Evolutionary conservation across 2,888 invertebrate genomes (phyloP).

Genomic region (Clistopyga incitator): DNA sequence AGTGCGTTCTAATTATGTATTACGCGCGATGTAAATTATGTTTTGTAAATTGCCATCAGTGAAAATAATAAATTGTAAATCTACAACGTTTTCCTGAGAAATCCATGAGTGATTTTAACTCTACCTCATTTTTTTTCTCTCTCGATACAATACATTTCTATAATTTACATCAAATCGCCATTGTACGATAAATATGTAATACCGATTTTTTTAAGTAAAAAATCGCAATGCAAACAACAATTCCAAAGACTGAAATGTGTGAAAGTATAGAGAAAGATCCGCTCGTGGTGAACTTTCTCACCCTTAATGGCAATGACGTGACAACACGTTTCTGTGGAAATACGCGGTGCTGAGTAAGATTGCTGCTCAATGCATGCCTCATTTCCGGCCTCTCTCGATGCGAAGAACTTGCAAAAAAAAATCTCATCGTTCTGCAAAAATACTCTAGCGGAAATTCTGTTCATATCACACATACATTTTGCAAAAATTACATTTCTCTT

Average conservation of each 20-base stretch:
- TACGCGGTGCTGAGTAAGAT: background rate
- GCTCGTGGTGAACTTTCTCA: background rate
- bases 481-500: background rate
- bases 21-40: background rate
- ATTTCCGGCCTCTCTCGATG: background rate
- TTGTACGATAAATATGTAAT: background rate
- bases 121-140: background rate
- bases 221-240: background rate
- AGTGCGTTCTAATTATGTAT: background rate
- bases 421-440: background rate
- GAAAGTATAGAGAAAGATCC: background rate
- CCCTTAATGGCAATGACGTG: background rate
- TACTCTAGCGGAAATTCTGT: background rate
- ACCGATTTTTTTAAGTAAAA: background rate
- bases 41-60: slow-evolving; percentile 1
- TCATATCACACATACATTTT: background rate
- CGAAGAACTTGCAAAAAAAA: background rate
- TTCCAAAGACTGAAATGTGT: background rate
- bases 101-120: no score
- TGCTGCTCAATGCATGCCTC: background rate
- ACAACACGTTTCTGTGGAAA: background rate
- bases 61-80: background rate
- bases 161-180: background rate
- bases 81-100: background rate
- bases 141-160: background rate